phyloP scores from a whole-genome alignment of 2,113 vertebrate genomes.

The Atractosteus spatula region DNA sequence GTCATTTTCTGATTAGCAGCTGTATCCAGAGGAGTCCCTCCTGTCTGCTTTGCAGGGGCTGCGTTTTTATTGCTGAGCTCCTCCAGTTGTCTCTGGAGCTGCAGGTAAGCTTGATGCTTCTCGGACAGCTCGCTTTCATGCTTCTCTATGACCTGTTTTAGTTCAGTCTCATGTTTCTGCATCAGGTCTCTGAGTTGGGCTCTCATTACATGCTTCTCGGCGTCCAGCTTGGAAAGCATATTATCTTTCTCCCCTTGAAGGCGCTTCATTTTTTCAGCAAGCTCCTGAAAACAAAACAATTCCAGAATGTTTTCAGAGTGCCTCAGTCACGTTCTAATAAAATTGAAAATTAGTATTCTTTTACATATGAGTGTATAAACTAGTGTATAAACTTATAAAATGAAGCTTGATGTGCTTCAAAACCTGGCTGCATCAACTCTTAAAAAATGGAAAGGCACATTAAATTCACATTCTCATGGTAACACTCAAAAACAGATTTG shows the following conservation, averaged over 20 bases:
- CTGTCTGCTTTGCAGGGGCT: slow-evolving; percentile 13
- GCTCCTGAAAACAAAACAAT: slow-evolving; percentile 56
- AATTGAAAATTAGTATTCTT: too few species aligned
- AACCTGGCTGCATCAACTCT: too few species aligned
- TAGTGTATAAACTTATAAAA: too few species aligned
- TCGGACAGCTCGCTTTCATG: slow-evolving; percentile 62
- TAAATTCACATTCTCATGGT: too few species aligned
- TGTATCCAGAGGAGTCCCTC: slow-evolving; percentile 27
- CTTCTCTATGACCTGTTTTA: slow-evolving; percentile 48
- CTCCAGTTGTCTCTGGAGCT: slow-evolving; percentile 62
- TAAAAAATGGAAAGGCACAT: too few species aligned
- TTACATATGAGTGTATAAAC: too few species aligned
- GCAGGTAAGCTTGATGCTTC: slow-evolving; percentile 55
- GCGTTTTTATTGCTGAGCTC: slow-evolving; percentile 44
- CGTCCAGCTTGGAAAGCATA: slow-evolving; percentile 80
- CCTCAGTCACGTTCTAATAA: too few species aligned
- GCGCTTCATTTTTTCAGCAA: slow-evolving; percentile 64
- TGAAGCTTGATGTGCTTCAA: too few species aligned
- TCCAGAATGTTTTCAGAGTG: too few species aligned
- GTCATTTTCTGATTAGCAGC: slow-evolving; percentile 53
- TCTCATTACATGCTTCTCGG: slow-evolving; percentile 87
- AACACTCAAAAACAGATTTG: too few species aligned
- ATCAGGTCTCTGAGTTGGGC: slow-evolving; percentile 83
- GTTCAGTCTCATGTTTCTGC: slow-evolving; percentile 79
- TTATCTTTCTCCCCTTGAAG: slow-evolving; percentile 78